Percentiles rank a stretch among this genome's conserved stretches.
Evolutionary conservation across 2,797 vertebrate species (phyloP).

Genomic region (Falco concolor): DNA sequence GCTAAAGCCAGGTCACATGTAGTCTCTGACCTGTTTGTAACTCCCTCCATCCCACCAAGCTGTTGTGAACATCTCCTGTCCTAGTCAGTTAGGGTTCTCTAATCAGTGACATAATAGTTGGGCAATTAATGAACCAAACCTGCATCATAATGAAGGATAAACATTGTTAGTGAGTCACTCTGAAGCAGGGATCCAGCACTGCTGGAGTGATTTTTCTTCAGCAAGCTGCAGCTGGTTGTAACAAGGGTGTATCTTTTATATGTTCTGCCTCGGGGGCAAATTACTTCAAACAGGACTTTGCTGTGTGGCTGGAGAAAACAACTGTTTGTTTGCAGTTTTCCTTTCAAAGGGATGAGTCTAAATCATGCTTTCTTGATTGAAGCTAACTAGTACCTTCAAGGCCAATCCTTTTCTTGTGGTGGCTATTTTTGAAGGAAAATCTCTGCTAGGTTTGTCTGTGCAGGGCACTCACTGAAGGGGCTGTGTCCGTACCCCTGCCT

Average conservation of each 20-base stretch:
- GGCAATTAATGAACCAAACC: conserved; percentile 32
- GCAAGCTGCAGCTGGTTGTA: conserved; percentile 52
- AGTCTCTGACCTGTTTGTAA: neutral
- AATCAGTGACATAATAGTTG: conserved; percentile 12
- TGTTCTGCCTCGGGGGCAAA: neutral
- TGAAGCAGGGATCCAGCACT: neutral
- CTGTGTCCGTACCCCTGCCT: neutral
- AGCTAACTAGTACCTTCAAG: neutral
- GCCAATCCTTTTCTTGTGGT: neutral
- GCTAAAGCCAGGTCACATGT: neutral
- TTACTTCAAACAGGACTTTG: neutral
- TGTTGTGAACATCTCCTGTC: neutral
- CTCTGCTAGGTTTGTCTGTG: neutral
- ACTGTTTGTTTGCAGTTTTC: neutral
- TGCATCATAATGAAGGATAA: conserved; percentile 9
- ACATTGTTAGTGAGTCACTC: conserved; percentile 44
- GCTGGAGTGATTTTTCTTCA: neutral
- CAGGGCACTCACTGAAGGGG: neutral
- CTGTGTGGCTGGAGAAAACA: conserved; percentile 16
- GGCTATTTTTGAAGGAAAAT: neutral
- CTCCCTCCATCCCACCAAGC: neutral
- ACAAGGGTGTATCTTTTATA: conserved; percentile 12
- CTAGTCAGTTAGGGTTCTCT: neutral
- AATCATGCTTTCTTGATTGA: neutral
- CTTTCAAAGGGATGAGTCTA: neutral